Evolutionary conservation across 2,797 vertebrate species (phyloP).

Genomic region (Rhynchonycteris naso): DNA sequence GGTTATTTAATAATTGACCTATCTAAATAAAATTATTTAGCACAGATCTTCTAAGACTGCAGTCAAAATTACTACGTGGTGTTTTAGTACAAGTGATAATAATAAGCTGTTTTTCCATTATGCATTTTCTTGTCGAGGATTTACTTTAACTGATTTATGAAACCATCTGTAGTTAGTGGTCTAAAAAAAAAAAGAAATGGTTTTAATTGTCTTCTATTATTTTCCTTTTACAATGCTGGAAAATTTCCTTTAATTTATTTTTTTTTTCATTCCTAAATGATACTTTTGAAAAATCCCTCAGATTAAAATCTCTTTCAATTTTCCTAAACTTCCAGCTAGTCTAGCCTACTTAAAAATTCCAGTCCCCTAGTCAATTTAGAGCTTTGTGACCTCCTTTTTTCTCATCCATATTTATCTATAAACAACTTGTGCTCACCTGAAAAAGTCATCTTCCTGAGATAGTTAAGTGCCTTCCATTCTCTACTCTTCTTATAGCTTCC

Average conservation of each 20-base stretch:
- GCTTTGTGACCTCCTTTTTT: not conserved
- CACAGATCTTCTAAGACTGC: not conserved
- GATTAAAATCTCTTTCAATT: conserved; percentile 25
- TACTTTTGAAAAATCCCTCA: not conserved
- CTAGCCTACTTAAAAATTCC: not conserved
- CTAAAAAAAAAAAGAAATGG: not conserved
- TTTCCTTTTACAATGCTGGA: conserved; percentile 2
- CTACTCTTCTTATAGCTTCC: not conserved
- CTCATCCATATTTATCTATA: not conserved
- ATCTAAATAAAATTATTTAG: conserved; percentile 64
- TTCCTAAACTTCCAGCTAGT: not conserved
- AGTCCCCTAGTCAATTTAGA: not conserved
- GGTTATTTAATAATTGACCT: conserved; percentile 60
- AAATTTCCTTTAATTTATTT: not conserved
- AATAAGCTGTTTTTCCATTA: conserved; percentile 31
- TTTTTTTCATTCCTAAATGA: not conserved
- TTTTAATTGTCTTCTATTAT: conserved; percentile 28
- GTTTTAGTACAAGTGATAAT: conserved; percentile 44
- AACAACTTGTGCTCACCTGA: not conserved
- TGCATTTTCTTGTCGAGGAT: conserved; percentile 64
- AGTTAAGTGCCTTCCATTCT: not conserved
- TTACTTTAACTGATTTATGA: conserved; percentile 58
- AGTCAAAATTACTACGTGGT: conserved; percentile 48
- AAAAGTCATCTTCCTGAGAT: not conserved
- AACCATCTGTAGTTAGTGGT: conserved; percentile 29